These are phyloP conservation scores for Seira ritae DNA, from an alignment of 2,888 invertebrate genomes.

Conservation along the genomic window DNA sequence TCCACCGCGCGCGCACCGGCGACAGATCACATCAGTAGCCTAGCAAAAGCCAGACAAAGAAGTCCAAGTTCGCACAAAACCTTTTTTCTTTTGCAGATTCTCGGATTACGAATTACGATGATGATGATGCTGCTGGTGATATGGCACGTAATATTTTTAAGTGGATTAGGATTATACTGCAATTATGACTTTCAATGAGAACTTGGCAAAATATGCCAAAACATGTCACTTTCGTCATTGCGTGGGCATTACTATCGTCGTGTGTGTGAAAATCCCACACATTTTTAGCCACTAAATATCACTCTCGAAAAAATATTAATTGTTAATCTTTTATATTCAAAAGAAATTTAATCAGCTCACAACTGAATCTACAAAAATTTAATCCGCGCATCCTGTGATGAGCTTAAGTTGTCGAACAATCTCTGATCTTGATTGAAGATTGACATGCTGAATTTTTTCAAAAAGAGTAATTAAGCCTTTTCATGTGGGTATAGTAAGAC, in stretches of 20 bases:
- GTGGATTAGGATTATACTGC: slow-evolving; percentile 19
- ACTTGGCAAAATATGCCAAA: slow-evolving; percentile 41
- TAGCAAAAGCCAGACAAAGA: too few relatives aligned
- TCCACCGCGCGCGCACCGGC: too few relatives aligned
- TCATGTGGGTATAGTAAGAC: background rate
- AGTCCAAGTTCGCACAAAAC: too few relatives aligned
- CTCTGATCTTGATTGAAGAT: background rate
- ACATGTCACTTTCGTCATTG: slow-evolving; percentile 39
- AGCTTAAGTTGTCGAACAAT: background rate
- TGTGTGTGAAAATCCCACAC: background rate
- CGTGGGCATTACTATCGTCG: slow-evolving; percentile 21
- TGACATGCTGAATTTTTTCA: background rate
- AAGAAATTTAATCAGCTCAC: too few relatives aligned
- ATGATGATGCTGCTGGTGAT: too few relatives aligned
- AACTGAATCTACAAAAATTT: too few relatives aligned
- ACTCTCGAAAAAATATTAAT: background rate
- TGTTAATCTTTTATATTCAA: background rate
- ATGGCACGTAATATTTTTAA: slow-evolving; percentile 19
- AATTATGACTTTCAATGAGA: background rate
- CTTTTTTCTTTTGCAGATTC: background rate
- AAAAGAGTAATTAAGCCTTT: background rate
- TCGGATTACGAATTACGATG: too few relatives aligned
- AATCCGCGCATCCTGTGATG: background rate
- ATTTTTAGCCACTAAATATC: background rate
- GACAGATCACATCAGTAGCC: too few relatives aligned